Evolutionary conservation across 2,113 vertebrate genomes (phyloP).

Genomic region (Cyanoderma ruficeps): DNA sequence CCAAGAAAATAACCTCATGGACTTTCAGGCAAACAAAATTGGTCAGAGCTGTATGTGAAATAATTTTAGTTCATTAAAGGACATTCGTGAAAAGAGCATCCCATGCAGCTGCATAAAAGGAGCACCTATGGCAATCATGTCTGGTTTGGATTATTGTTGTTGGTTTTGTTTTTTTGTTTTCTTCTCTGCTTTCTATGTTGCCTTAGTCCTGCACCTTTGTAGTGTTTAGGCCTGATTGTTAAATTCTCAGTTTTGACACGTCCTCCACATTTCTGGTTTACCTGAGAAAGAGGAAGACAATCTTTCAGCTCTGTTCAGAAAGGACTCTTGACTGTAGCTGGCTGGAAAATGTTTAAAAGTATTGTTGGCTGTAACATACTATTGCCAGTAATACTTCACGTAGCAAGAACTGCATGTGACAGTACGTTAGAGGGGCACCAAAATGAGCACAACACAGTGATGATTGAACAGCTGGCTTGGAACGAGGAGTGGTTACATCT

Average conservation of each 20-base stretch:
- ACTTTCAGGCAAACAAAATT: neutral
- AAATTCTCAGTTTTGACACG: accelerated
- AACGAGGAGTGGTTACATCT: neutral
- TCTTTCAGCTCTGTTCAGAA: neutral
- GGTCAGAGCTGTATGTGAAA: neutral
- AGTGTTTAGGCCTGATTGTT: neutral
- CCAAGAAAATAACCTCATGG: neutral
- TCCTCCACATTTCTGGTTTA: neutral
- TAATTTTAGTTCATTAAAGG: neutral
- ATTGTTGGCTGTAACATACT: neutral
- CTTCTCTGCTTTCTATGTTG: neutral
- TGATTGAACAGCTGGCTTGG: neutral
- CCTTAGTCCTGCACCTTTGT: neutral
- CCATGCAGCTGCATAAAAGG: neutral
- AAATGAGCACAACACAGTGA: neutral
- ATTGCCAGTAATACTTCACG: neutral
- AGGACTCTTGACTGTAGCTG: neutral
- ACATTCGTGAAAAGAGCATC: neutral
- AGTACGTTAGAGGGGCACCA: neutral
- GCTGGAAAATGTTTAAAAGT: neutral
- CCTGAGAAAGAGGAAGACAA: neutral
- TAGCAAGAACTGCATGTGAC: neutral
- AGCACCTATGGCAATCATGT: neutral
- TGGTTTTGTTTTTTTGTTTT: neutral
- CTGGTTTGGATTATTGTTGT: neutral